Percentiles rank a stretch among this genome's conserved stretches.
phyloP scores from a whole-genome alignment of 2,888 invertebrate genomes.

The Melolontha melolontha region DNA sequence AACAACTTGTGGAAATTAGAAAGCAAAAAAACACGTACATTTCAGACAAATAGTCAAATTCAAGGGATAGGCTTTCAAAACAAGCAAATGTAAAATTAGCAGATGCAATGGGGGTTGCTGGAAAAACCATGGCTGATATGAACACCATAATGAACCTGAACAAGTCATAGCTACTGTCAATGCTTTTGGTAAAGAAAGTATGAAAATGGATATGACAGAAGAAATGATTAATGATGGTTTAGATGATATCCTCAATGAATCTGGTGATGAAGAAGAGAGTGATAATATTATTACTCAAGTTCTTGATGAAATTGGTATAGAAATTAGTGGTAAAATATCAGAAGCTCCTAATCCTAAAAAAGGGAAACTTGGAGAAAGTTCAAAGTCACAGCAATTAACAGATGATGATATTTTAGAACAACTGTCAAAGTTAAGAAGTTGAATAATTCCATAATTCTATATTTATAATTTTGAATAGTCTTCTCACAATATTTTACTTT shows the following conservation, averaged over 20 bases:
- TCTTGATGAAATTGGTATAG: slow-evolving; percentile 97
- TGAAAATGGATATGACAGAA: slow-evolving; percentile 95
- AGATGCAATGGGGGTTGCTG: slow-evolving; percentile 88
- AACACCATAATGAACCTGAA: slow-evolving; percentile 88
- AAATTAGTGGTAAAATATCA: slow-evolving; percentile 87
- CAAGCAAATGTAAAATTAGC: slow-evolving; percentile 88
- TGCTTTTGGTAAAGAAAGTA: slow-evolving; percentile 85
- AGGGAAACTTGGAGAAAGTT: slow-evolving; percentile 70
- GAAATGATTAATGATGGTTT: slow-evolving; percentile 95
- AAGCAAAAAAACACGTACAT: slow-evolving; percentile 89
- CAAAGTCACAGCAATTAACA: slow-evolving; percentile 65
- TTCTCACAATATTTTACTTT: too few species aligned
- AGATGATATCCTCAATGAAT: slow-evolving; percentile 89
- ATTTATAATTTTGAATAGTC: too few species aligned
- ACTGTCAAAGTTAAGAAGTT: slow-evolving; percentile 68
- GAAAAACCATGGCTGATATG: slow-evolving; percentile 90
- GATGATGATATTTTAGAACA: slow-evolving; percentile 81
- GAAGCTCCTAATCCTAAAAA: slow-evolving; percentile 74
- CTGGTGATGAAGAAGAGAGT: slow-evolving; percentile 90
- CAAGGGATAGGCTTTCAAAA: slow-evolving; percentile 84
- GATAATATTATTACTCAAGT: slow-evolving; percentile 91
- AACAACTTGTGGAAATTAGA: slow-evolving; percentile 87
- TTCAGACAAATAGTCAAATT: slow-evolving; percentile 84
- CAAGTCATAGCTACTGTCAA: slow-evolving; percentile 85
- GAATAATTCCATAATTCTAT: too few species aligned